Evolutionary conservation across 1,140 invertebrate species (phyloP).

Genomic region (Amphibalanus amphitrite): DNA sequence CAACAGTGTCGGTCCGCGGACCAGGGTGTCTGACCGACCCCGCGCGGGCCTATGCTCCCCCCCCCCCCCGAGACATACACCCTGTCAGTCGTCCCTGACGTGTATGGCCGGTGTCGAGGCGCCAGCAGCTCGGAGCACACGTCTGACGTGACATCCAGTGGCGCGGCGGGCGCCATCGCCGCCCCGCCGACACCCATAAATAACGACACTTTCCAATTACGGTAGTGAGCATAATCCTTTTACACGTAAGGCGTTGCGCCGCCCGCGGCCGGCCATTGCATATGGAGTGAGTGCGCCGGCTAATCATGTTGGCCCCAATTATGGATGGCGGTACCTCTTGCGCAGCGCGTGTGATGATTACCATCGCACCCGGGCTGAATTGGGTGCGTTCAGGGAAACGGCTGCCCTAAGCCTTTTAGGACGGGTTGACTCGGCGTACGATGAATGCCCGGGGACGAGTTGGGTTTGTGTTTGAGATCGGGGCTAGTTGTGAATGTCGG

Average conservation of each 20-base stretch:
- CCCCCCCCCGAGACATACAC: no score
- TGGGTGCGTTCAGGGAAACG: not conserved
- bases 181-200: not conserved
- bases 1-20: no score
- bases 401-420: not conserved
- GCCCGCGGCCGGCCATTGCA: not conserved
- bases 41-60: no score
- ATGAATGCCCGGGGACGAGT: not conserved
- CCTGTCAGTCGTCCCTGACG: no score
- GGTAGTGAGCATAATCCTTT: not conserved
- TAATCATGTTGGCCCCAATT: not conserved
- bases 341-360: not conserved
- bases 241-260: not conserved
- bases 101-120: no score
- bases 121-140: no score
- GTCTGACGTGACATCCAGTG: no score
- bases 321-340: not conserved
- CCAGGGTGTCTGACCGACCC: no score
- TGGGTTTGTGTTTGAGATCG: not conserved
- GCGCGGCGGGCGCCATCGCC: no score
- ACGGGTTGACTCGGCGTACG: no score
- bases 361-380: not conserved
- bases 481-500: not conserved
- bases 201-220: conserved; percentile 1
- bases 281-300: not conserved